Evolutionary conservation across 2,113 vertebrate genomes (phyloP).

Genomic region (Campylorhamphus procurvoides): DNA sequence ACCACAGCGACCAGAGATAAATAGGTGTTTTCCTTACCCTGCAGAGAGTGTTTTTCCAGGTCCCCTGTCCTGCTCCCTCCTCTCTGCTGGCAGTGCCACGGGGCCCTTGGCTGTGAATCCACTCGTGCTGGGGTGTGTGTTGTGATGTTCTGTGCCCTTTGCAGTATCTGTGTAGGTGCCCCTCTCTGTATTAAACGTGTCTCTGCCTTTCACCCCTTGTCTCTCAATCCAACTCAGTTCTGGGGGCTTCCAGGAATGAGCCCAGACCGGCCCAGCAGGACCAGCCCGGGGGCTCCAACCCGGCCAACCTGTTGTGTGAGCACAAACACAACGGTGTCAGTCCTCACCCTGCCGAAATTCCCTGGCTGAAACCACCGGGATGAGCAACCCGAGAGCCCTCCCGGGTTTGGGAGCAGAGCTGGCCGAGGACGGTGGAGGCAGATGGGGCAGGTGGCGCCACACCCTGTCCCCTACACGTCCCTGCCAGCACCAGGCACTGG

Average conservation of each 20-base stretch:
- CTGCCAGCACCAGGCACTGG: background rate
- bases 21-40: background rate
- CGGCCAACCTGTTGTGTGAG: background rate
- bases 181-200: background rate
- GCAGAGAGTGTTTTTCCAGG: background rate
- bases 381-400: background rate
- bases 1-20: background rate
- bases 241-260: constrained; percentile 19
- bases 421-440: background rate
- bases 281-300: background rate
- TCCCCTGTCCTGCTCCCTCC: background rate
- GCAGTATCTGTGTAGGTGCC: background rate
- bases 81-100: background rate
- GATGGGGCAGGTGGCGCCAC: background rate
- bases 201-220: background rate
- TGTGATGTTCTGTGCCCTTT: background rate
- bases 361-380: background rate
- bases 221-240: background rate
- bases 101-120: background rate
- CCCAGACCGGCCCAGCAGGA: background rate
- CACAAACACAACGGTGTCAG: rapidly evolving
- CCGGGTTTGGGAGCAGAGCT: background rate
- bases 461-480: background rate
- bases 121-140: background rate
- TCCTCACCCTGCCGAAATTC: background rate